A percentile compares a stretch with the other conserved stretches of the same genome.
phyloP scores from a whole-genome alignment of 1,140 invertebrate genomes.

The Drosophila biarmipes region DNA sequence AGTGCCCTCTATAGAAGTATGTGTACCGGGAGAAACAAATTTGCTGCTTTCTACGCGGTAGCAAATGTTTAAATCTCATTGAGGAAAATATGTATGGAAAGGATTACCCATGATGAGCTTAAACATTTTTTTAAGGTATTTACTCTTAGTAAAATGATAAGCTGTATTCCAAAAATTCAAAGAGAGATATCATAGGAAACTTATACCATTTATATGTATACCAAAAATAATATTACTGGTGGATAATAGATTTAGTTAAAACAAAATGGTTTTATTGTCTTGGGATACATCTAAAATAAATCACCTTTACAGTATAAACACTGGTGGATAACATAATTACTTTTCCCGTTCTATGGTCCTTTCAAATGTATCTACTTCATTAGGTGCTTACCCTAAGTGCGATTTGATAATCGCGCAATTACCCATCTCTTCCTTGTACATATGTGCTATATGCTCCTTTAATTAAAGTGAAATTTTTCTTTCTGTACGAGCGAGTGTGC shows the following conservation, averaged over 20 bases:
- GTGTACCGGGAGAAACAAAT: slow-evolving; percentile 8
- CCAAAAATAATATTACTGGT: too few relatives aligned
- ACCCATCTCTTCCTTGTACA: neutral
- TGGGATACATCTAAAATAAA: too few relatives aligned
- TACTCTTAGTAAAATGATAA: too few relatives aligned
- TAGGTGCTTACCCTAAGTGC: neutral
- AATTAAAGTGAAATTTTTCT: neutral
- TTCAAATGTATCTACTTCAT: neutral
- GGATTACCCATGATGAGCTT: neutral
- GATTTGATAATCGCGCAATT: neutral
- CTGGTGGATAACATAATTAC: neutral
- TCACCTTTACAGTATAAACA: too few relatives aligned
- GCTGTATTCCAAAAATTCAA: too few relatives aligned
- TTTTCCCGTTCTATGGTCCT: neutral
- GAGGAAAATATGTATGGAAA: neutral
- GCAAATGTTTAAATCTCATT: neutral
- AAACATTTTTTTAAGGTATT: too few relatives aligned
- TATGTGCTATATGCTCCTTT: too few relatives aligned
- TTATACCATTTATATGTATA: too few relatives aligned
- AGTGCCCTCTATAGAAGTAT: slow-evolving; percentile 40
- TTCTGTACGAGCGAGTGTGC: slow-evolving; percentile 16
- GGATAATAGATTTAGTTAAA: too few relatives aligned
- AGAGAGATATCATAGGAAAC: neutral
- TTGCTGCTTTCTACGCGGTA: neutral
- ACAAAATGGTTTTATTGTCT: too few relatives aligned